Base-by-base conservation (phyloP, 2,797 vertebrate species). In the Tiaroga cobitis region DNA sequence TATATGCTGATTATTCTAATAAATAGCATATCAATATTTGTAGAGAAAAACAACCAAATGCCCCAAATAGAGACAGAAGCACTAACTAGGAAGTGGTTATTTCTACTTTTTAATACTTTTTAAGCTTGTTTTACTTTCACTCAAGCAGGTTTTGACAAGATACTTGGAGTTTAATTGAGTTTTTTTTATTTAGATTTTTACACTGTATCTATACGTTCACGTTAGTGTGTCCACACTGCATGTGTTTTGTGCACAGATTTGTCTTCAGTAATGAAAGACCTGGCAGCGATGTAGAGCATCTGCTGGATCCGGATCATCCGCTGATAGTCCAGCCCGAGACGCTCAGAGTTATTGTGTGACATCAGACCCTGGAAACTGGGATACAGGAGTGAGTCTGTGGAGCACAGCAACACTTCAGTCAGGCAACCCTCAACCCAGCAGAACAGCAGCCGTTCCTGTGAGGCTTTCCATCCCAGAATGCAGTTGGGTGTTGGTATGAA, bases 311-410 rank as follows among this genome's bases (percentile, higher is more conserved):
- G 95, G 90, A 97, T 39, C 97, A 99, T 96, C 88, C 96, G 96
- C 96, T 99, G 98, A 91, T 97, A 98, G 96, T 97, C 96, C 92
- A 98, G 95, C 87, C 96, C 96, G 89, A 97, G 96, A 69, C 96
- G 95, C 78, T 93, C 94, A 0, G 97, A 97, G 92, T 97, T 96
- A 91, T 98, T 97, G 92, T 97, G 96, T 93, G 95, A 96, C 91
- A 94, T 94, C 91, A 96, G 93, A 93, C 97, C 97, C 93, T 96
- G 96, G 91, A 99, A 99, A 87, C 96, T 94, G 85, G 97, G 97
- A 93, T 96, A 97, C 92, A 95, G 95, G 89, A 91, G 93, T n/a
- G 97, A 97, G 92, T 97, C 98, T 99, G 96, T 18, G 34, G 79
- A 84, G 65, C 63, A 84, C 3, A 54, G 56, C 0, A 59, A 34